These are phyloP conservation scores for Gymnocypris eckloni DNA, from an alignment of 2,797 vertebrate species.

Conservation along the genomic window DNA sequence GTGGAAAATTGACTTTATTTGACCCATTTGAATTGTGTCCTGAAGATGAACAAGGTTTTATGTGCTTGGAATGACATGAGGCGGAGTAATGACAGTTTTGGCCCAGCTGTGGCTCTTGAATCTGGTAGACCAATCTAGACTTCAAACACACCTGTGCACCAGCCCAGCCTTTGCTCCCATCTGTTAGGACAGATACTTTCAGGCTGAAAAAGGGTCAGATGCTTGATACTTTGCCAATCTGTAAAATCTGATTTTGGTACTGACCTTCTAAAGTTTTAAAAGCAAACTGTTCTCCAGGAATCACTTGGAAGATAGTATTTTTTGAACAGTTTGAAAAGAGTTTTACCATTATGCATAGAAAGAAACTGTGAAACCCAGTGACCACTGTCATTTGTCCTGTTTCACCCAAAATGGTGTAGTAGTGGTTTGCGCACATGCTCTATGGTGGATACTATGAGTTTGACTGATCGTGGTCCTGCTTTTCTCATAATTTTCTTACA, in stretches of 20 bases:
- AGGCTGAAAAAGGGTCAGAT: constrained; percentile 14
- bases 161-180: not conserved
- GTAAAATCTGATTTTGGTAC: not conserved
- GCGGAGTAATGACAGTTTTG: not conserved
- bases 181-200: not conserved
- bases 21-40: not conserved
- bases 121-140: not conserved
- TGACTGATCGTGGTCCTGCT: not conserved
- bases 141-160: constrained; percentile 18
- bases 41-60: not conserved
- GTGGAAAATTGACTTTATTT: too few species aligned
- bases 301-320: not conserved
- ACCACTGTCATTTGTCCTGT: not conserved
- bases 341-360: not conserved
- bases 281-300: not conserved
- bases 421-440: not conserved
- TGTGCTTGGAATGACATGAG: not conserved
- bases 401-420: not conserved
- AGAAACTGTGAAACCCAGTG: not conserved
- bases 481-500: not conserved
- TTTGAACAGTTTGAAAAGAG: not conserved
- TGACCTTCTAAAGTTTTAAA: not conserved
- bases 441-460: too few species aligned
- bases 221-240: not conserved
- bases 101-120: not conserved